These are phyloP conservation scores for Calliphora vicina DNA, from an alignment of 1,140 invertebrate species.

Conservation along the genomic window DNA sequence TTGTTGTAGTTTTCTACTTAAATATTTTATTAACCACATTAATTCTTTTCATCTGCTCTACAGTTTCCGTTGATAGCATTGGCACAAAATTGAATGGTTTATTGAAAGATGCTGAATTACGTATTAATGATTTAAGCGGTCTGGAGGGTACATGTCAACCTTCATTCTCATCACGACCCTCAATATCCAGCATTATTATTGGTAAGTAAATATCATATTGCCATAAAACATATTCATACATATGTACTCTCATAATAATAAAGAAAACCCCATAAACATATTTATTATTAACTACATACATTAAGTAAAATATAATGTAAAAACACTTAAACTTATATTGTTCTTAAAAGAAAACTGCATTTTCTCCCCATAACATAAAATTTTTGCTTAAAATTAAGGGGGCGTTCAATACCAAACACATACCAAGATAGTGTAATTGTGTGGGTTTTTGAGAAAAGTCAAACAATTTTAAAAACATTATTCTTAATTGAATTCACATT, in stretches of 20 bases:
- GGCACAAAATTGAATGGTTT: constrained; percentile 77
- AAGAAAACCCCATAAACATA: neutral
- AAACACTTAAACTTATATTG: neutral
- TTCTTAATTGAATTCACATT: constrained; percentile 29
- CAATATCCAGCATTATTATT: constrained; percentile 63
- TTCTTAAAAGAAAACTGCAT: neutral
- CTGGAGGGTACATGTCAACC: constrained; percentile 51
- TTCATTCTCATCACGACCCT: constrained; percentile 55
- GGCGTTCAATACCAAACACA: neutral
- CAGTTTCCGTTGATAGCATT: constrained; percentile 78
- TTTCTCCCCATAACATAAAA: neutral
- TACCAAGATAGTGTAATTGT: neutral
- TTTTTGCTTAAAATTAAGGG: neutral
- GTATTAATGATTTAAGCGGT: constrained; percentile 77
- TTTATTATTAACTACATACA: neutral
- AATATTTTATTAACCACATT: no score
- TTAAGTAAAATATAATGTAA: neutral
- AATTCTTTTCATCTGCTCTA: constrained; percentile 45
- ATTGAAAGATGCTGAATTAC: constrained; percentile 80
- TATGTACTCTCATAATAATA: no score
- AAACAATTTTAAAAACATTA: neutral
- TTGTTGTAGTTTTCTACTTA: no score
- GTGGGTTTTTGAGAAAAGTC: neutral
- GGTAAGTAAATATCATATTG: constrained; percentile 46
- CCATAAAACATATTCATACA: neutral